Evolutionary conservation across 2,113 vertebrate genomes (phyloP), one percentile per base, ranked within the genome.

Genomic region (Hyla sarda): DNA sequence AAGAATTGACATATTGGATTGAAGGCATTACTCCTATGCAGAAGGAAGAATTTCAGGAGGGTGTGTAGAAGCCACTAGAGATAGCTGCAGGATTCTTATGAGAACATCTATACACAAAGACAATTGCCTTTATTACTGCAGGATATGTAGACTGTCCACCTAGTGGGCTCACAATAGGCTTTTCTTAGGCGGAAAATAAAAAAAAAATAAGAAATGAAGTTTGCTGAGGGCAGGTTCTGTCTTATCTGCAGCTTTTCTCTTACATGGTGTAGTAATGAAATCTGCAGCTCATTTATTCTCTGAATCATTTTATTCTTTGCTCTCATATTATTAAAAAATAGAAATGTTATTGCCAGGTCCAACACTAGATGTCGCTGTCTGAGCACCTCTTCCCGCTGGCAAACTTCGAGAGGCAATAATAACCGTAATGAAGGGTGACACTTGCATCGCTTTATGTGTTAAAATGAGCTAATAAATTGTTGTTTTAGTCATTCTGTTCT

Each of bases 1-100:
- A 41, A 81, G 77, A 81, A 87, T 87, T 74, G 85, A 87, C 78
- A 87, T 87, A 87, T 87, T 82, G 77, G 65, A 87, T 54, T 54
- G 75, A 78, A 73, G 25, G 77, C 50, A 87, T 82, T 62, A 73
- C 67, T 47, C 45, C 75, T 80, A 71, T 81, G 58, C 78, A 73
- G 75, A 69, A 71, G 84, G 77, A 76, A 65, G 83, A 67, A 58
- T 77, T 77, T 75, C 72, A 76, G 32, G 75, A 74, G 75, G 75
- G 41, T 54, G 72, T 45, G 75, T 28, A 79, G 30, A 45, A 54
- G 41, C 67, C 75, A 30, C 60, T 45, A 50, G 74, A 77, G 84
- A 79, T 71, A 72, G 30, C 62, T 17, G 65, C 67, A 56, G 50
- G 60, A 78, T 65, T 85, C 47, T 78, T 69, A 41, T 54, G 84